A percentile compares a stretch with the other conserved stretches of the same genome.
Evolutionary conservation across 30 jellyfish, hydroid and myxozoan genomes (phyloP).

Genomic region (Chrysaora quinquecirrha): DNA sequence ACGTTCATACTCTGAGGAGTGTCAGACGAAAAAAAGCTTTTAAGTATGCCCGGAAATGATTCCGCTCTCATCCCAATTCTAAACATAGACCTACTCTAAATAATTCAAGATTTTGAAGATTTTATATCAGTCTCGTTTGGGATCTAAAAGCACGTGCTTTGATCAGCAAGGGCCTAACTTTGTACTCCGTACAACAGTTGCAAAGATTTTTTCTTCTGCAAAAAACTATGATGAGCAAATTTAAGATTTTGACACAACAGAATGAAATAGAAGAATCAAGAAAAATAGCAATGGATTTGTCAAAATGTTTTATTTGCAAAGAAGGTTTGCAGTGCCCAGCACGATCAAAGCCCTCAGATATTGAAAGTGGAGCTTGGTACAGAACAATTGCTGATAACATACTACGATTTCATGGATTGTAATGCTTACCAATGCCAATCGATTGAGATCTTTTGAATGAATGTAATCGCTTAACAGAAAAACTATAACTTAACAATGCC

Average conservation of each 20-base stretch:
- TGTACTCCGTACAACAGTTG: not conserved
- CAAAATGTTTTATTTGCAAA: not conserved
- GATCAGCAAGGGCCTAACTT: not conserved
- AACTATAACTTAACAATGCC: not conserved
- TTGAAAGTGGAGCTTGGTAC: not conserved
- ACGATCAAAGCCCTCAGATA: not conserved
- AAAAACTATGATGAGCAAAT: not conserved
- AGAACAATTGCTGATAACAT: not conserved
- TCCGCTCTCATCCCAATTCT: too few species aligned
- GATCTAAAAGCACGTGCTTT: not conserved
- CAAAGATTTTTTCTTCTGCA: not conserved
- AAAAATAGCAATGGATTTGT: not conserved
- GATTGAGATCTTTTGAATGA: not conserved
- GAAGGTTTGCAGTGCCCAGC: slow-evolving; percentile 1
- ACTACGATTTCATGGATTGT: not conserved
- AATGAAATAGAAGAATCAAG: not conserved
- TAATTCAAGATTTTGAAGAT: not conserved
- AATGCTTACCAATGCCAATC: not conserved
- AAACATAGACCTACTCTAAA: too few species aligned
- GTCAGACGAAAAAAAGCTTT: too few species aligned
- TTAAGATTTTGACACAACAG: not conserved
- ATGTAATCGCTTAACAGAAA: not conserved
- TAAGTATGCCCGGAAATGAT: too few species aligned
- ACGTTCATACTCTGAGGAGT: too few species aligned
- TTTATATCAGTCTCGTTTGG: not conserved